phyloP scores from a whole-genome alignment of 1,140 invertebrate genomes.

The Pteromalus puparum region DNA sequence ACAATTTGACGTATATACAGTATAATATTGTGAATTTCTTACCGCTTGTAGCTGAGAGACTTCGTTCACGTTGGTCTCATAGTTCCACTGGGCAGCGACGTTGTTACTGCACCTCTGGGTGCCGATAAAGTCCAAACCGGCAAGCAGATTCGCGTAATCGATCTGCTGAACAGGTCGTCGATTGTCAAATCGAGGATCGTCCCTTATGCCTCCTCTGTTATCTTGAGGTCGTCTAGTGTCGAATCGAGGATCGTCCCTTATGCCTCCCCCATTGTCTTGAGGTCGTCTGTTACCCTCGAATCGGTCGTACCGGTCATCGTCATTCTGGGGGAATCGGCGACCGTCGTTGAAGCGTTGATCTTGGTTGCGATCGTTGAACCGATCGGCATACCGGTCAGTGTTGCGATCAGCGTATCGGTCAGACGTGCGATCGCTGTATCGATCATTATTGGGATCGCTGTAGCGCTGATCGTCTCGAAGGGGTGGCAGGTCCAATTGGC shows the following conservation, averaged over 20 bases:
- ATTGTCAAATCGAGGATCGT: background rate
- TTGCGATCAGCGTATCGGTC: background rate
- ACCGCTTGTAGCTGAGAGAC: conserved; percentile 88
- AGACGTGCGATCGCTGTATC: background rate
- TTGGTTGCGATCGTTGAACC: background rate
- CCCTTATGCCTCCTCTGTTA: background rate
- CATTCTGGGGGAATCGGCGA: background rate
- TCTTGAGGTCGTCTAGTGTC: background rate
- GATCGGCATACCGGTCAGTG: background rate
- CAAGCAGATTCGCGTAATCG: conserved; percentile 73
- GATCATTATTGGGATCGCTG: background rate
- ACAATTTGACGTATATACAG: no score
- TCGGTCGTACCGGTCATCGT: conserved; percentile 39
- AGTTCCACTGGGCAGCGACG: conserved; percentile 90
- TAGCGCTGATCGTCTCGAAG: conserved; percentile 59
- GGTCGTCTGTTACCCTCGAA: conserved; percentile 57
- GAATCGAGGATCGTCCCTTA: background rate
- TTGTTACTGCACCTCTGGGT: conserved; percentile 87
- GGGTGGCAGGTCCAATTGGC: conserved; percentile 69
- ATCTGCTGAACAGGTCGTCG: background rate
- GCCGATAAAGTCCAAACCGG: conserved; percentile 82
- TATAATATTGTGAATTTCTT: conserved; percentile 66
- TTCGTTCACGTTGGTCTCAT: conserved; percentile 91
- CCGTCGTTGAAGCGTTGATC: background rate
- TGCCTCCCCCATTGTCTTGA: background rate